Conservation (phyloP, 2,797 vertebrate species). For the Okamejei kenojei region DNA sequence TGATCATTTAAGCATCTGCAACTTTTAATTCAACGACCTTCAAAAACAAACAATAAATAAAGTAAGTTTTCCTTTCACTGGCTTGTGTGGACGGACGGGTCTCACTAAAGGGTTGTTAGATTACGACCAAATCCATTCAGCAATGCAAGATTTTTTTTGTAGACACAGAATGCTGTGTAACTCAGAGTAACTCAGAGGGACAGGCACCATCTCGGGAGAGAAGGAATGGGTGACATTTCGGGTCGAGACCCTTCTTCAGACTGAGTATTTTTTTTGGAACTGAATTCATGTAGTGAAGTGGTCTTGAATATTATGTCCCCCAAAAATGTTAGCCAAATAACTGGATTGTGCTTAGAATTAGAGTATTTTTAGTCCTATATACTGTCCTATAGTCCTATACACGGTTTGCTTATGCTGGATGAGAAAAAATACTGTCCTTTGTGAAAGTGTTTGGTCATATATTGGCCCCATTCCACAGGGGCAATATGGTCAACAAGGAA, state of each 20-base stretch:
- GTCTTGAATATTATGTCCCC: neutral
- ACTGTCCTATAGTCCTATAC: neutral
- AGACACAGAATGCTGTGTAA: too few species aligned
- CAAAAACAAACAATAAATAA: neutral
- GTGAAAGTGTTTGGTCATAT: neutral
- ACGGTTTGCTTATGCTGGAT: neutral
- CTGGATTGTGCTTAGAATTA: neutral
- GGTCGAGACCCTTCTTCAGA: too few species aligned
- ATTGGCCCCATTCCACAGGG: too few species aligned
- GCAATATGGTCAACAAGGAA: too few species aligned
- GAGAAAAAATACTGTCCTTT: neutral
- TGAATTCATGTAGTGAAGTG: neutral
- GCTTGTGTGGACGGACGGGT: constrained; percentile 17
- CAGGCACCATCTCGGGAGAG: too few species aligned
- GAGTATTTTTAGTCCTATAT: neutral
- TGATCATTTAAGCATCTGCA: constrained; percentile 14
- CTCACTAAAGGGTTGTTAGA: neutral
- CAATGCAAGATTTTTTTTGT: neutral
- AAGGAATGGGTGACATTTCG: too few species aligned
- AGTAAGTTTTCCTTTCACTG: constrained; percentile 10
- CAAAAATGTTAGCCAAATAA: neutral
- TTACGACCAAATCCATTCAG: neutral
- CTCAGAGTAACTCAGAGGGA: too few species aligned
- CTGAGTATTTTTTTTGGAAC: too few species aligned
- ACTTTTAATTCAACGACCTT: constrained; percentile 31